Percentiles rank a stretch among this genome's conserved stretches.
phyloP scores from a whole-genome alignment of 2,113 vertebrate genomes.

The Neotragus moschatus region DNA sequence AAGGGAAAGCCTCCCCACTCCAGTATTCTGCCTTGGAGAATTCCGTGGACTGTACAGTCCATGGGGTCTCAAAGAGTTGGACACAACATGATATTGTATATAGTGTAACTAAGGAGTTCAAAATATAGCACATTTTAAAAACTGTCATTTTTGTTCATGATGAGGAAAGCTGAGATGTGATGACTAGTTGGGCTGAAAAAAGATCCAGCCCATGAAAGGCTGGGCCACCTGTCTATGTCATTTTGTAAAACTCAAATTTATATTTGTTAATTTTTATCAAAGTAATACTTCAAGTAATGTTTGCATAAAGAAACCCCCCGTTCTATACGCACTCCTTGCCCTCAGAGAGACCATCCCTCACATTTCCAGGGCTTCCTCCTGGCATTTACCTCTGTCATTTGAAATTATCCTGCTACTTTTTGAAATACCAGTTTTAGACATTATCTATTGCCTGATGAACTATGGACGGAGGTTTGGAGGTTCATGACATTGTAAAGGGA shows the following conservation, averaged over 20 bases:
- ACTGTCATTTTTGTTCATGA: background rate
- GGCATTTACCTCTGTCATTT: background rate
- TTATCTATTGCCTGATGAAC: background rate
- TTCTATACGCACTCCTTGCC: background rate
- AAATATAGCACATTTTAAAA: background rate
- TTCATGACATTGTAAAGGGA: too few species aligned
- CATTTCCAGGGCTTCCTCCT: background rate
- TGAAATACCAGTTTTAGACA: background rate
- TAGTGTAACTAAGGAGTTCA: background rate
- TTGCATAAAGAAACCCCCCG: background rate
- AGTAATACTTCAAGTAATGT: background rate
- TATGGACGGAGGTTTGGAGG: too few species aligned
- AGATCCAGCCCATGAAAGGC: background rate
- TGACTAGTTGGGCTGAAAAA: background rate
- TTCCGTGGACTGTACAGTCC: background rate
- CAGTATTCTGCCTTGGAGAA: background rate
- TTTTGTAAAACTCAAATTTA: background rate
- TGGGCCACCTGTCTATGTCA: background rate
- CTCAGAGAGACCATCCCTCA: background rate
- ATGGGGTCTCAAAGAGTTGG: background rate
- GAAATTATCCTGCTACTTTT: conserved; percentile 6
- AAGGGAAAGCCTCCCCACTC: background rate
- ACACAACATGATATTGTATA: background rate
- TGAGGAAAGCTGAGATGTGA: background rate
- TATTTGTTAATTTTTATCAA: background rate